These are phyloP conservation scores for Leptinotarsa lineolata DNA, from an alignment of 1,140 invertebrate species.

Conservation along the genomic window DNA sequence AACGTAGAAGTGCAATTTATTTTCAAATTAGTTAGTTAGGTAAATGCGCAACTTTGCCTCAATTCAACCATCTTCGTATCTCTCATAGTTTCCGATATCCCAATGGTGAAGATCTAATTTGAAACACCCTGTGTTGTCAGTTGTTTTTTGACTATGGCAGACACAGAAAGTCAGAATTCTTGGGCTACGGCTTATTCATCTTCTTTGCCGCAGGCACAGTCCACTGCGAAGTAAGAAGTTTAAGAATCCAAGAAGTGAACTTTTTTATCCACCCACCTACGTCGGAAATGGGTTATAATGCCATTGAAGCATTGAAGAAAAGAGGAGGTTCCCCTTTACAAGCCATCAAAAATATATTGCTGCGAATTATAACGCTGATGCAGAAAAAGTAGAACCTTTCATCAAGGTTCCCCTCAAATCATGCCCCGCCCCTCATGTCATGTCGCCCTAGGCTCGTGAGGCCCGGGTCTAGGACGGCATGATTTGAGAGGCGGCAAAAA, in stretches of 20 bases:
- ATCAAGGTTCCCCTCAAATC: slow-evolving; percentile 65
- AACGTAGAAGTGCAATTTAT: too few relatives aligned
- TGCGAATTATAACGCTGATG: slow-evolving; percentile 39
- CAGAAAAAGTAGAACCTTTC: slow-evolving; percentile 59
- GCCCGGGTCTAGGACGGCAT: too few relatives aligned
- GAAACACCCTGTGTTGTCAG: too few relatives aligned
- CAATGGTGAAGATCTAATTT: too few relatives aligned
- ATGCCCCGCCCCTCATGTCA: too few relatives aligned
- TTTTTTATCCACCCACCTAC: slow-evolving; percentile 51
- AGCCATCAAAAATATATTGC: slow-evolving; percentile 62
- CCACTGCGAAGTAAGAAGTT: slow-evolving; percentile 27
- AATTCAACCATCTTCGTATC: too few relatives aligned
- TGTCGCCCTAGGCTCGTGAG: too few relatives aligned
- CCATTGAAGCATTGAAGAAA: slow-evolving; percentile 61
- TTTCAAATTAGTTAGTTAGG: too few relatives aligned
- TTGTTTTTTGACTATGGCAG: slow-evolving; percentile 17
- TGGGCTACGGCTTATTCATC: slow-evolving; percentile 18
- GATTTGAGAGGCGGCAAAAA: too few relatives aligned
- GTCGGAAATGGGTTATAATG: slow-evolving; percentile 57
- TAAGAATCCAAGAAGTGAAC: slow-evolving; percentile 43
- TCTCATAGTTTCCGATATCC: too few relatives aligned
- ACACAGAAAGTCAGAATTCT: slow-evolving; percentile 23
- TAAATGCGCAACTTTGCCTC: too few relatives aligned
- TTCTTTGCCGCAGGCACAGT: not conserved
- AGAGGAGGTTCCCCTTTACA: slow-evolving; percentile 61